phyloP scores from a whole-genome alignment of 2,797 vertebrate genomes.

The Sebastes hubbsi region DNA sequence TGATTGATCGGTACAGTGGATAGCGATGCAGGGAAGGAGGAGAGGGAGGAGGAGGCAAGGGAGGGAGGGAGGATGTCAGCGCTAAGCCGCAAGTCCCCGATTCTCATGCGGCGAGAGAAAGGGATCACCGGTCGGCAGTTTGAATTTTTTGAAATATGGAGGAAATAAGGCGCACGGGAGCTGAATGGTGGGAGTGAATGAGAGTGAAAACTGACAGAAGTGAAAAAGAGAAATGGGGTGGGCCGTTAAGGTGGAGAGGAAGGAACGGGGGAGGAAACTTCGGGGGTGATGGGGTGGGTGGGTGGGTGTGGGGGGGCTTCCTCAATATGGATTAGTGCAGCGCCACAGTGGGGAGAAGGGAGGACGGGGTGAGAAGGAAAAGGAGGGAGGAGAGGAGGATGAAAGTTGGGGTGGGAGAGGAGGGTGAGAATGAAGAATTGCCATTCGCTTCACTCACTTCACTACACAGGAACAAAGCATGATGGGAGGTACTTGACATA shows the following conservation, averaged over 20 bases:
- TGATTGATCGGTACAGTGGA: conserved; percentile 78
- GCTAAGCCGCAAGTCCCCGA: conserved; percentile 43
- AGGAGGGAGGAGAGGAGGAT: conserved; percentile 84
- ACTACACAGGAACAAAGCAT: conserved; percentile 94
- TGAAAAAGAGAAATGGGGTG: conserved; percentile 79
- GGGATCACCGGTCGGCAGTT: conserved; percentile 39
- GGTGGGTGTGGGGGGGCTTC: conserved; percentile 80
- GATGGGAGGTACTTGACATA: conserved; percentile 98
- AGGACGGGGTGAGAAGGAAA: conserved; percentile 80
- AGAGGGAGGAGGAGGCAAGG: not conserved
- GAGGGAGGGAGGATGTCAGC: conserved; percentile 32
- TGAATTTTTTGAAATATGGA: conserved; percentile 67
- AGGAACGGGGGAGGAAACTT: conserved; percentile 78
- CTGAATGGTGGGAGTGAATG: conserved; percentile 63
- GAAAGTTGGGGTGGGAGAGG: conserved; percentile 75
- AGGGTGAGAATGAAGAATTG: conserved; percentile 93
- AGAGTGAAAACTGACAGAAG: conserved; percentile 66
- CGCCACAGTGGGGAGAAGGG: conserved; percentile 66
- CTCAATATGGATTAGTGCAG: conserved; percentile 92
- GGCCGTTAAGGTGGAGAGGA: conserved; percentile 61
- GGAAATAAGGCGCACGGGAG: conserved; percentile 48
- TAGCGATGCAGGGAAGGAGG: conserved; percentile 44
- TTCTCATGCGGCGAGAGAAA: conserved; percentile 78
- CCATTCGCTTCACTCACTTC: conserved; percentile 93
- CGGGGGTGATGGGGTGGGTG: conserved; percentile 69